These are phyloP conservation scores for Palaemon carinicauda DNA, from an alignment of 1,140 invertebrate genomes.

Conservation along the genomic window DNA sequence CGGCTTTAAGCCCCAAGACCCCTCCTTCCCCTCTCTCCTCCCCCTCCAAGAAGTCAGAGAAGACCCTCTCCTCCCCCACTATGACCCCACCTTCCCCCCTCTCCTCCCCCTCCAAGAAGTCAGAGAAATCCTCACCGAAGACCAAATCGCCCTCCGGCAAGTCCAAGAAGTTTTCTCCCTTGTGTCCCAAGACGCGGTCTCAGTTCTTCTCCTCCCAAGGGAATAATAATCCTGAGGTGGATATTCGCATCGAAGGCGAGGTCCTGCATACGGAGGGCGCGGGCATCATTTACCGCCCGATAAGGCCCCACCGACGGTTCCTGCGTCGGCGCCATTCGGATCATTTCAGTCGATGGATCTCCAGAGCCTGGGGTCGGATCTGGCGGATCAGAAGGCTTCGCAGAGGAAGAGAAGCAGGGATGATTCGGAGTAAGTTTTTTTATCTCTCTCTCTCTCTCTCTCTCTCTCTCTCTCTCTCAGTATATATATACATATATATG, in stretches of 20 bases:
- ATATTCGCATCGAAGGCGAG: not conserved
- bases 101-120: not conserved
- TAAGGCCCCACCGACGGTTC: not conserved
- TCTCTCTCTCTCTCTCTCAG: not conserved
- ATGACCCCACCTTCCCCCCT: not conserved
- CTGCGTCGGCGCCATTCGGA: not conserved
- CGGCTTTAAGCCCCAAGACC: not conserved
- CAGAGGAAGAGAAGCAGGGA: slow-evolving; percentile 12
- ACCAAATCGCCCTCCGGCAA: not conserved
- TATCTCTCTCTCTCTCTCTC: not conserved
- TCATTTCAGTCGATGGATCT: not conserved
- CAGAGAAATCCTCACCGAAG: not conserved
- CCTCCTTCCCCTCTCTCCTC: not conserved
- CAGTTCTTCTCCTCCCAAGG: not conserved
- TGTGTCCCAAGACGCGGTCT: not conserved
- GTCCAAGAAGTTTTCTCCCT: not conserved
- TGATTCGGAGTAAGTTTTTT: slow-evolving; percentile 3
- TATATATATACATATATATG: not conserved
- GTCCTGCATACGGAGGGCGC: not conserved
- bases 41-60: not conserved
- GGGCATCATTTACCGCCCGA: not conserved
- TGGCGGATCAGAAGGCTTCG: not conserved
- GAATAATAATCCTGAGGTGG: not conserved
- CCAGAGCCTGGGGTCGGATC: not conserved
- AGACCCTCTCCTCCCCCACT: not conserved